Percentiles rank a stretch among this genome's conserved stretches.
These are phyloP conservation scores for Lagopus leucura DNA, from an alignment of 2,113 vertebrate genomes.

Conservation along the genomic window DNA sequence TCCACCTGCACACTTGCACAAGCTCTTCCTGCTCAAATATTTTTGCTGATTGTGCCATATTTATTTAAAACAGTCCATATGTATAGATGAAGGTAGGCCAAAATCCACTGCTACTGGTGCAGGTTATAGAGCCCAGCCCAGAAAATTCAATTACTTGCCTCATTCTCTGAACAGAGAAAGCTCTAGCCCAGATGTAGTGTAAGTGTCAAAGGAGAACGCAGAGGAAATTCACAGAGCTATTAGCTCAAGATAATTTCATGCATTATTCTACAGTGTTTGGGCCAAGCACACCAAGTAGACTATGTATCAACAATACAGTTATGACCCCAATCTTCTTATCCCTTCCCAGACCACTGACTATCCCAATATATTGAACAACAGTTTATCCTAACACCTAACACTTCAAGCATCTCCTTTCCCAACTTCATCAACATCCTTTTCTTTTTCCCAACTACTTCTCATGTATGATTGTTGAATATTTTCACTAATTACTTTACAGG, in stretches of 20 bases:
- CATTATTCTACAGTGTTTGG: rapidly evolving
- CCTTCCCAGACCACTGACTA: not conserved
- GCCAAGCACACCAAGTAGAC: not conserved
- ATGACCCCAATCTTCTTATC: not conserved
- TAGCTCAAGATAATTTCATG: not conserved
- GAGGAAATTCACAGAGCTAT: not conserved
- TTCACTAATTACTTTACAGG: not conserved
- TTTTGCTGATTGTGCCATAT: not conserved
- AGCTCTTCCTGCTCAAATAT: not conserved
- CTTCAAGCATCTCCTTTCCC: not conserved
- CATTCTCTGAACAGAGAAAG: not conserved
- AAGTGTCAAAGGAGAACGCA: not conserved
- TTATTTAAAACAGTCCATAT: not conserved
- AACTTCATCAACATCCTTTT: not conserved
- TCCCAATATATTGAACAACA: not conserved
- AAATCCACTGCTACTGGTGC: not conserved
- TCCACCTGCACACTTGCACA: not conserved
- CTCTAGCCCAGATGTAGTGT: not conserved
- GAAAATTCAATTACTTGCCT: not conserved
- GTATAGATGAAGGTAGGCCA: not conserved
- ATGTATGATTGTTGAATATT: not conserved
- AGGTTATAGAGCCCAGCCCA: not conserved
- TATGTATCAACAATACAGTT: not conserved
- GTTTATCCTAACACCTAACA: not conserved
- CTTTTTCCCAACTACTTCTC: not conserved